phyloP scores from a whole-genome alignment of 2,888 invertebrate species.

The Elmis aenea region DNA sequence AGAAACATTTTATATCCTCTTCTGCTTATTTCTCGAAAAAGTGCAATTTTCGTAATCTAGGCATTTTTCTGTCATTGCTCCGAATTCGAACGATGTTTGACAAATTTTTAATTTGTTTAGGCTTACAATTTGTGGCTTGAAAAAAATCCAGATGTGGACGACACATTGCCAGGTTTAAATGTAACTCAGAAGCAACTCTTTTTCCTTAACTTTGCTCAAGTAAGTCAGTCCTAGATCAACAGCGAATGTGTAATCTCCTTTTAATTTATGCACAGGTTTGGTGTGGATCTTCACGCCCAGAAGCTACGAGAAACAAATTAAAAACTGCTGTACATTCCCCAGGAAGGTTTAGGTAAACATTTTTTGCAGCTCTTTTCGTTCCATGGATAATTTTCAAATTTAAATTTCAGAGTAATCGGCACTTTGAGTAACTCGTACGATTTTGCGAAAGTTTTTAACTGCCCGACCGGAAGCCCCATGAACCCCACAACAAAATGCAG shows the following conservation, averaged over 20 bases:
- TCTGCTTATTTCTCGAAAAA: too few relatives aligned
- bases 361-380: not conserved
- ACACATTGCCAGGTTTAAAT: constrained; percentile 67
- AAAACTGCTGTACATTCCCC: constrained; percentile 83
- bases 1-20: too few relatives aligned
- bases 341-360: constrained; percentile 61
- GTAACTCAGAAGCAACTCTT: constrained; percentile 78
- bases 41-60: not conserved
- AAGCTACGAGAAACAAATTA: constrained; percentile 72
- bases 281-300: constrained; percentile 78
- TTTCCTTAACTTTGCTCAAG: constrained; percentile 85
- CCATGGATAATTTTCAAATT: not conserved
- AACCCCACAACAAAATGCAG: constrained; percentile 73
- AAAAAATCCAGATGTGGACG: constrained; percentile 55
- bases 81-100: too few relatives aligned
- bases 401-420: constrained; percentile 58
- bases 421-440: constrained; percentile 73
- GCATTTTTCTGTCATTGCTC: not conserved
- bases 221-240: too few relatives aligned
- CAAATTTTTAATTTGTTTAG: constrained; percentile 46
- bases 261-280: constrained; percentile 53
- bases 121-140: constrained; percentile 77
- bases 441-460: constrained; percentile 67
- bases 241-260: not conserved
- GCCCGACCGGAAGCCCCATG: constrained; percentile 70